Percentiles rank a stretch among this genome's conserved stretches.
phyloP scores from a whole-genome alignment of 2,888 invertebrate species.

The Limenitis camilla region DNA sequence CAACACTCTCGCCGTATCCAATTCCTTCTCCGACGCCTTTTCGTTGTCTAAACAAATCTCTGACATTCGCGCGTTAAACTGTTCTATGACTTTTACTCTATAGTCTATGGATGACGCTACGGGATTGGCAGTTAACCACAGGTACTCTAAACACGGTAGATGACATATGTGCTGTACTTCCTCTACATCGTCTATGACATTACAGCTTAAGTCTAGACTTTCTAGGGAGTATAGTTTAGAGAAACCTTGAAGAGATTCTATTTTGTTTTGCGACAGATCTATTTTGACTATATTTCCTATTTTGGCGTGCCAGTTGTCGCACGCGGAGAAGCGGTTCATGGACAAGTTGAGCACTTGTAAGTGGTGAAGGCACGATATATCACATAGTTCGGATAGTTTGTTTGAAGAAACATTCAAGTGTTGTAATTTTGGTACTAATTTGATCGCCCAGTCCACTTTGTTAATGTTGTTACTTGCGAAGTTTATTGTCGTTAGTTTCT shows the following conservation, averaged over 20 bases:
- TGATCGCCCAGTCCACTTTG: slow-evolving; percentile 86
- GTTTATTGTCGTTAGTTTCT: slow-evolving; percentile 80
- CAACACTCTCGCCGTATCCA: slow-evolving; percentile 93
- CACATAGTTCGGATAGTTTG: slow-evolving; percentile 80
- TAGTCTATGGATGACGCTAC: slow-evolving; percentile 91
- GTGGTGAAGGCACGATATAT: slow-evolving; percentile 85
- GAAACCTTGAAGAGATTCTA: slow-evolving; percentile 81
- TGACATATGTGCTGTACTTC: slow-evolving; percentile 87
- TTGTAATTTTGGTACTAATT: slow-evolving; percentile 82
- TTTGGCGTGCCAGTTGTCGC: slow-evolving; percentile 86
- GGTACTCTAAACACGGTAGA: slow-evolving; percentile 89
- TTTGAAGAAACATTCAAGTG: slow-evolving; percentile 85
- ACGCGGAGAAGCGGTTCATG: slow-evolving; percentile 82
- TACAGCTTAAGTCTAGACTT: slow-evolving; percentile 89
- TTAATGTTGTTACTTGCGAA: slow-evolving; percentile 86
- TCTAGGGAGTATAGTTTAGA: slow-evolving; percentile 90
- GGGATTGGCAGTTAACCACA: slow-evolving; percentile 92
- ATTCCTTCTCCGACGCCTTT: slow-evolving; percentile 87
- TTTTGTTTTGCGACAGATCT: slow-evolving; percentile 88
- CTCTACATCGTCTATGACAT: slow-evolving; percentile 84
- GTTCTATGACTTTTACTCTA: slow-evolving; percentile 89
- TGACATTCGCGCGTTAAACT: slow-evolving; percentile 87
- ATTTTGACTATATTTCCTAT: slow-evolving; percentile 92
- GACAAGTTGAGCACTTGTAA: slow-evolving; percentile 85
- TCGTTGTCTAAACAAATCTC: slow-evolving; percentile 93